Evolutionary conservation across 2,797 vertebrate species (phyloP), one percentile per base, ranked within the genome.

Genomic region (Ataeniobius toweri): DNA sequence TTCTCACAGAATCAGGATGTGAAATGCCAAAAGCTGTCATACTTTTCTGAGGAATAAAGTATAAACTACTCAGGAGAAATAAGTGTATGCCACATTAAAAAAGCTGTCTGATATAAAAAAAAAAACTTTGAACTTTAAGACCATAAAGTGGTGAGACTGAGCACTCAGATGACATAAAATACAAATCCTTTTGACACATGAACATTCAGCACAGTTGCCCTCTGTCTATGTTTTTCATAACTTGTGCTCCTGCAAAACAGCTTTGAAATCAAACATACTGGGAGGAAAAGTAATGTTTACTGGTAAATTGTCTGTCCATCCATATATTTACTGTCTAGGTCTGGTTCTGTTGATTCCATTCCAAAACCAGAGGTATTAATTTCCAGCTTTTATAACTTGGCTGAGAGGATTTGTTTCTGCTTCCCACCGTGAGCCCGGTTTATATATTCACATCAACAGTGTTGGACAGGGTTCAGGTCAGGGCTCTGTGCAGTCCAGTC

Each of bases 321-420:
- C 5, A 48, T 22, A 44, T 26, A 74, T 74, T 74, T 59, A 59
- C n/a, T 13, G 12, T 12, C 20, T 28, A 46, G 3, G 56, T 55
- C 56, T 74, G 14, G 56, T 28, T 59, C 24, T 74, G 72, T 28
- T 44, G 31, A 36, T 10, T 58, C 44, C 56, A 46, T 61, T 74
- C n/a, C 5, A 44, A 61, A 61, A 61, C 16, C 55, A 74, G 16
- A 44, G 41, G 44, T 70, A 70, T 74, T 74, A 39, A 73, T 75
- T 74, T 74, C 26, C 56, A 50, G 73, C 73, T 74, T 63, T 74
- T 63, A 48, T 63, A 74, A 24, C 58, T 50, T 63, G 58, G 73
- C 58, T 75, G 59, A 51, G 26, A 69, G 51, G 22, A 56, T 56
- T 76, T 50, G 24, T 46, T 59, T n/a, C 71, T 41, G 44, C 63